Base-by-base conservation (phyloP, 2,797 vertebrate genomes). In the Hemitrygon akajei region DNA sequence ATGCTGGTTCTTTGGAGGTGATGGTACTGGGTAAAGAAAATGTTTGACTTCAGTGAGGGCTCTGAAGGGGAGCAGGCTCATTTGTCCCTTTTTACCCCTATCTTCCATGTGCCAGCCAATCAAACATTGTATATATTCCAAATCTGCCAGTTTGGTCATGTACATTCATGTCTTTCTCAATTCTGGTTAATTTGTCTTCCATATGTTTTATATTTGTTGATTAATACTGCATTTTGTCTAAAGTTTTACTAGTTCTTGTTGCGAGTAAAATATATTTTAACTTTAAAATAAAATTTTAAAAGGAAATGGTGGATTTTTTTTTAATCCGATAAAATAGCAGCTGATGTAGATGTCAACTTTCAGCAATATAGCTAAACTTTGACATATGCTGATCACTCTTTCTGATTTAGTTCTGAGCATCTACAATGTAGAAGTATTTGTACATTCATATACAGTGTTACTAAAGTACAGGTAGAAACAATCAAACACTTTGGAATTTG, bases 191-290 rank as follows among this genome's bases (percentile, higher is more conserved):
- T 89, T 58, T 58, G 86, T 89, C 86, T 89, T 89, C 86, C 86
- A 89, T 7, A 34, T 89, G 60, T 89, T 89, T 89, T 89, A 66
- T 89, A 89, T 63, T 66, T 89, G 86, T 34, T 89, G 86, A 89
- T 34, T 66, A 89, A 89, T 66, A 87, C 30, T 34, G n/a, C 16
- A 66, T 89, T 20, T 18, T 89, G 86, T 89, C 16, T 14, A 63
- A 89, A 34, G 86, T 89, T 89, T 89, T 89, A 89, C 60, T 66
- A 34, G 60, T 16, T 89, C 58, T 66, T 34, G 18, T 89, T 34
- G 60, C 30, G 60, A 66, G 60, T 89, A 89, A 89, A 89, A 89
- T 89, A 89, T 89, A 89, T 89, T 89, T 89, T 91, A 91, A 73
- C 71, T 73, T 37, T 91, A 73, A 73, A 92, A 73, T 75, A 56